Base-by-base conservation (phyloP, 2,797 vertebrate species). In the Cossypha niveicapilla region DNA sequence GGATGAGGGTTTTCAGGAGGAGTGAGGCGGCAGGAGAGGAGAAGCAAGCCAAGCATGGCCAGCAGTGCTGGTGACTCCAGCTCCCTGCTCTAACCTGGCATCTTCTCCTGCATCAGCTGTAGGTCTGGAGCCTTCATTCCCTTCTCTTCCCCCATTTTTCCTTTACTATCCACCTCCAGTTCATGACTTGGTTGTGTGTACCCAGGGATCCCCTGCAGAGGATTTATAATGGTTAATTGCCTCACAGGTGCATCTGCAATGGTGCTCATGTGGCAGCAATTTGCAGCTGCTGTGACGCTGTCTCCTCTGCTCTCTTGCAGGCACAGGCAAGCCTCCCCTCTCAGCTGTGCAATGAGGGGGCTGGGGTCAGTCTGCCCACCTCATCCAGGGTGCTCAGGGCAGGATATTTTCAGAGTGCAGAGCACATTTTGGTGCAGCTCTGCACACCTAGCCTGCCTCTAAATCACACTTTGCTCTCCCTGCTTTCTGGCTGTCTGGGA, bases 41-140 rank as follows among this genome's bases (percentile, higher is more conserved):
- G 44, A 71, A 65, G 24, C 2, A 28, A 27, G 8, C 22, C 0
- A 1, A 60, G 37, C 32, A 23, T 0, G 7, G 22, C 50, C 0
- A 0, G 47, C 8, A 3, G 47, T 25, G 37, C n/a, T 0, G 0
- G 42, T 48, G 50, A 39, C 13, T 5, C 10, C 27, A 28, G 42
- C 13, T 35, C 39, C 3, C 47, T 65, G 48, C 42, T 74, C 62
- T 42, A 78, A 13, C 6, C 16, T 0, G 0, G 18, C 0, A 0
- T 51, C n/a, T 18, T 73, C 39, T 70, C 57, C 83, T 42, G 15
- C 44, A 47, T 23, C 53, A 77, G 25, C 9, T 42, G 2, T 0
- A 0, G 13, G 18, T 16, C 61, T 24, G 57, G 44, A 37, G 32
- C 27, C 23, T 62, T 80, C 25, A 6, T 5, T 10, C 34, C 39